phyloP scores from a whole-genome alignment of 2,888 invertebrate species.

The Thera obeliscata region DNA sequence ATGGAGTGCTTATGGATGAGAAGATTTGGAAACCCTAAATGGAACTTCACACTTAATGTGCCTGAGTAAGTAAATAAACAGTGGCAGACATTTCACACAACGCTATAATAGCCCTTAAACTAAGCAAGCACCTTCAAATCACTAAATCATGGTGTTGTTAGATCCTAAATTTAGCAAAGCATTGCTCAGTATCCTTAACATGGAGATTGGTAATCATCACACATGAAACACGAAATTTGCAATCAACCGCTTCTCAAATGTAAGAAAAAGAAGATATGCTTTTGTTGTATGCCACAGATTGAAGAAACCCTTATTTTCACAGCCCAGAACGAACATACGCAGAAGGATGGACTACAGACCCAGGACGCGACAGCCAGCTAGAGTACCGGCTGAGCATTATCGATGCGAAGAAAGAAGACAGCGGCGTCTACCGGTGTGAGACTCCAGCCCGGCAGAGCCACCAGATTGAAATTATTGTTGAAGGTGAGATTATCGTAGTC shows the following conservation, averaged over 20 bases:
- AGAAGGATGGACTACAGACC: slow-evolving; percentile 93
- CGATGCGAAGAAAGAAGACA: slow-evolving; percentile 92
- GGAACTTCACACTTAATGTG: slow-evolving; percentile 89
- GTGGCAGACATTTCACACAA: neutral
- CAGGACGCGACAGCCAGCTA: slow-evolving; percentile 90
- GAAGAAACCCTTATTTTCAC: slow-evolving; percentile 2
- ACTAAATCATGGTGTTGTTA: no score
- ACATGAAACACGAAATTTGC: no score
- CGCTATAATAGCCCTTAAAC: no score
- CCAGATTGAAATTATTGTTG: slow-evolving; percentile 91
- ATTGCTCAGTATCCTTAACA: no score
- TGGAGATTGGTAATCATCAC: no score
- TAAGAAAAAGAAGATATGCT: neutral
- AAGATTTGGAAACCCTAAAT: slow-evolving; percentile 93
- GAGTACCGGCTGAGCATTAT: slow-evolving; percentile 93
- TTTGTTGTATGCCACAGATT: neutral
- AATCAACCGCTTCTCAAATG: no score
- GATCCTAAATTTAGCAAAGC: no score
- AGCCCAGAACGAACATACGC: slow-evolving; percentile 75
- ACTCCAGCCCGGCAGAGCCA: slow-evolving; percentile 93
- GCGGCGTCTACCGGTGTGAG: slow-evolving; percentile 92
- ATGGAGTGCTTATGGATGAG: slow-evolving; percentile 96
- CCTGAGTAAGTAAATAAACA: slow-evolving; percentile 71
- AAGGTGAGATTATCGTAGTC: slow-evolving; percentile 70
- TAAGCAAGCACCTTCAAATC: no score